phyloP scores from a whole-genome alignment of 2,797 vertebrate genomes.

The Enteromius unitaeniatus region DNA sequence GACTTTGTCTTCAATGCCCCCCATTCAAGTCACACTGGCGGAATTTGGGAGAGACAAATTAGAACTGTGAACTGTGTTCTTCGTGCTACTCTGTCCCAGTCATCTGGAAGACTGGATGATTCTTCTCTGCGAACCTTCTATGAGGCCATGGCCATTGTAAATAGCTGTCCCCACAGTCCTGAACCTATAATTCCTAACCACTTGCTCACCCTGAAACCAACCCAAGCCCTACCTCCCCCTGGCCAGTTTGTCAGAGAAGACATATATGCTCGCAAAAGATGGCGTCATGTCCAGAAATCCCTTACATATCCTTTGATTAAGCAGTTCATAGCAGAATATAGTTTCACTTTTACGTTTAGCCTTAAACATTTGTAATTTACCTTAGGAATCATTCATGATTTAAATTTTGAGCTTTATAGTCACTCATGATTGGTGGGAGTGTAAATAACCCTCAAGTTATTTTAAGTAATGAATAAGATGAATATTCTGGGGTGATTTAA shows the following conservation, averaged over 20 bases:
- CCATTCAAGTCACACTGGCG: too few species aligned
- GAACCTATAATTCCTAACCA: background rate
- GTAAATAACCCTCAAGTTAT: too few species aligned
- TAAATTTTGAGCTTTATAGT: too few species aligned
- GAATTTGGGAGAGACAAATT: too few species aligned
- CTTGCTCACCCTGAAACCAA: conserved; percentile 3
- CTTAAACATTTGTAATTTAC: too few species aligned
- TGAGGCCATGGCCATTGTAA: background rate
- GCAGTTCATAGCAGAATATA: too few species aligned
- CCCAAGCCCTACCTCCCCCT: background rate
- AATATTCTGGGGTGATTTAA: too few species aligned
- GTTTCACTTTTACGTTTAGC: too few species aligned
- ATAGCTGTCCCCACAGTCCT: background rate
- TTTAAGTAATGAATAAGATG: too few species aligned
- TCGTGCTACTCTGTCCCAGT: background rate
- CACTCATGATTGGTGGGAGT: too few species aligned
- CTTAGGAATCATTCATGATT: too few species aligned
- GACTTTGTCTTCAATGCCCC: background rate
- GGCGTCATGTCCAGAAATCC: background rate
- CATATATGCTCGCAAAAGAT: background rate
- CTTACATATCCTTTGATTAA: too few species aligned
- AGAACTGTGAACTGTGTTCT: background rate
- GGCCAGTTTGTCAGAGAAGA: background rate
- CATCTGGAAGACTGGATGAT: background rate
- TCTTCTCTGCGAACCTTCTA: background rate